Base-by-base conservation (phyloP, 2,888 invertebrate species). In the Lasiommata megera region DNA sequence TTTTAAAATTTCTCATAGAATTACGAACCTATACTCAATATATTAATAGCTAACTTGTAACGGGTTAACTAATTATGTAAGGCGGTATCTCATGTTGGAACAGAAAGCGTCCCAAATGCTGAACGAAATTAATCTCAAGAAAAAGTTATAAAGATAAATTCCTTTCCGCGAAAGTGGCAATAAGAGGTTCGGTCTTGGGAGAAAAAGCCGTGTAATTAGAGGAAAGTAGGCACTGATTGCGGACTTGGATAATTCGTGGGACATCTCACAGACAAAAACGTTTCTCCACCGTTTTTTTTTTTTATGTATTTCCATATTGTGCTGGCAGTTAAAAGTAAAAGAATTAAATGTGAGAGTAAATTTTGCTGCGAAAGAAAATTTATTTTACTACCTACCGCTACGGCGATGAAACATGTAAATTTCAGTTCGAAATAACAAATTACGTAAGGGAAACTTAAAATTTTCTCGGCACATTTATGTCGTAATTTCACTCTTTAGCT, bases 121-220 rank as follows among this genome's bases (percentile, higher is more conserved):
- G 14, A 16, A 16, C 46, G 16, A 46, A 46, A 46, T 46, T 29
- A 46, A 31, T 46, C 46, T 16, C 6, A 11, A 46, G 46, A 46
- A 46, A 46, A 46, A 46, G 16, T 46, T 16, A 46, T 46, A n/a
- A 46, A 46, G 29, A 29, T 16, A 46, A 31, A 46, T 46, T 29
- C 5, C 5, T 31, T 6, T 9, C 11, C 31, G 16, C 6, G 1
- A 46, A 31, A 46, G 46, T 46, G 16, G 31, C 46, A 46, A 46
- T 16, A 46, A 46, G 46, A 46, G 46, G 16, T 46, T 31, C 29
- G 16, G 16, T 28, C 3, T 12, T 23, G 43, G 7, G 43, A 40
- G 28, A 28, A 28, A 28, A 43, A 43, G 7, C 31, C 31, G 5
- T 11, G 46, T 46, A 46, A 46, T 46, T 46, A 46, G 6, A 46